Percentiles rank a stretch among this genome's conserved stretches.
Conservation (phyloP, 92 coral and sea anemone genomes). For the Montipora capitata region DNA sequence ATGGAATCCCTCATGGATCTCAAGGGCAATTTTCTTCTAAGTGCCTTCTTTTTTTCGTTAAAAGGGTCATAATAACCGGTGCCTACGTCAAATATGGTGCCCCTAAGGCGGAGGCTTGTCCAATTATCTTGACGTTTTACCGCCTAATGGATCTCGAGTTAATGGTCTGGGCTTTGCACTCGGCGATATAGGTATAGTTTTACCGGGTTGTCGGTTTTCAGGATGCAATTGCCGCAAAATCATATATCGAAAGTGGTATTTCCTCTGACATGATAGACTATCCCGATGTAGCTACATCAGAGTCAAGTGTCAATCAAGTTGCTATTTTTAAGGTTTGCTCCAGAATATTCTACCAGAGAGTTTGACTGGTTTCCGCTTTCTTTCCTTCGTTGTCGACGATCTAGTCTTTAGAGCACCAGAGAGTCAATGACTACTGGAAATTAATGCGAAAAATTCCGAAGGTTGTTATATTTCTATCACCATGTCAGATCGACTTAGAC, state of each 20-base stretch:
- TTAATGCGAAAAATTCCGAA: constrained; percentile 26
- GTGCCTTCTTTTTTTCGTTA: constrained; percentile 36
- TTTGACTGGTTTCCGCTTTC: constrained; percentile 28
- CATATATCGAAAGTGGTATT: constrained; percentile 34
- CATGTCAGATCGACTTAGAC: background rate
- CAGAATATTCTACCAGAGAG: constrained; percentile 21
- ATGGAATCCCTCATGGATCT: constrained; percentile 11
- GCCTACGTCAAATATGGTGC: constrained; percentile 59
- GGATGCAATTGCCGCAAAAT: constrained; percentile 35
- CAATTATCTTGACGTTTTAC: constrained; percentile 43
- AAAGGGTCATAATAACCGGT: constrained; percentile 47
- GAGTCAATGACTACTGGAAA: background rate
- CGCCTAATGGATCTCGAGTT: constrained; percentile 61
- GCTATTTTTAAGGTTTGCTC: constrained; percentile 16
- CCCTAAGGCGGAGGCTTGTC: constrained; percentile 43
- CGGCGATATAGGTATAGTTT: constrained; percentile 40
- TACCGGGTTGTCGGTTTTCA: constrained; percentile 15
- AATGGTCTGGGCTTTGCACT: constrained; percentile 37
- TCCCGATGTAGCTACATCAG: constrained; percentile 17
- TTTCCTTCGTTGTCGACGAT: background rate
- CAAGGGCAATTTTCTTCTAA: constrained; percentile 32
- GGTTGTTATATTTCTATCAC: background rate
- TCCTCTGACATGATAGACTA: constrained; percentile 4
- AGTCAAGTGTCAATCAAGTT: constrained; percentile 20
- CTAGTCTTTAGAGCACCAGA: background rate